phyloP scores from a whole-genome alignment of 2,113 vertebrate species.

The Circaetus cinerascens region DNA sequence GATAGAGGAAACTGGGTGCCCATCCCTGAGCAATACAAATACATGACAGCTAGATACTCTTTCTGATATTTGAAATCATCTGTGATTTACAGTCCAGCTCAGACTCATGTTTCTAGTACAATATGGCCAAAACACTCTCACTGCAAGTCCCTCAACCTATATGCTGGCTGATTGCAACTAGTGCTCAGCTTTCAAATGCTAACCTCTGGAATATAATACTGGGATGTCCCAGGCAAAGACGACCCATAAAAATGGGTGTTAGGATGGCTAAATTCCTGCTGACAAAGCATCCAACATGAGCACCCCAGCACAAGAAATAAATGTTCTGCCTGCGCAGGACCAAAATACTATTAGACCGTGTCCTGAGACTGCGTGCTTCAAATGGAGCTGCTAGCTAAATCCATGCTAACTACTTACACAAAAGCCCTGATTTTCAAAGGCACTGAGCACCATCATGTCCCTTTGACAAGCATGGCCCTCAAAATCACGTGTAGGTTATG shows the following conservation, averaged over 20 bases:
- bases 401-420: fast-evolving
- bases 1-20: neutral
- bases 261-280: neutral
- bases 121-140: neutral
- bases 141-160: neutral
- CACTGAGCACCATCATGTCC: neutral
- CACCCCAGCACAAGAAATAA: neutral
- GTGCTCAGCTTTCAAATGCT: neutral
- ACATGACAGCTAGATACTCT: neutral
- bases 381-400: neutral
- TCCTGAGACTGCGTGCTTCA: neutral
- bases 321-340: neutral
- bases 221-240: neutral
- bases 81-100: neutral
- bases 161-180: neutral
- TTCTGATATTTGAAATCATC: neutral
- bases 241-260: neutral
- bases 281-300: neutral
- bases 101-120: neutral
- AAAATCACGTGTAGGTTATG: fast-evolving
- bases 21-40: neutral
- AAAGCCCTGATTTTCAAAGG: neutral
- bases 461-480: neutral
- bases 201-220: neutral
- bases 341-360: neutral